phyloP scores from a whole-genome alignment of 2,797 vertebrate species.

The Hephaestus fuliginosus region DNA sequence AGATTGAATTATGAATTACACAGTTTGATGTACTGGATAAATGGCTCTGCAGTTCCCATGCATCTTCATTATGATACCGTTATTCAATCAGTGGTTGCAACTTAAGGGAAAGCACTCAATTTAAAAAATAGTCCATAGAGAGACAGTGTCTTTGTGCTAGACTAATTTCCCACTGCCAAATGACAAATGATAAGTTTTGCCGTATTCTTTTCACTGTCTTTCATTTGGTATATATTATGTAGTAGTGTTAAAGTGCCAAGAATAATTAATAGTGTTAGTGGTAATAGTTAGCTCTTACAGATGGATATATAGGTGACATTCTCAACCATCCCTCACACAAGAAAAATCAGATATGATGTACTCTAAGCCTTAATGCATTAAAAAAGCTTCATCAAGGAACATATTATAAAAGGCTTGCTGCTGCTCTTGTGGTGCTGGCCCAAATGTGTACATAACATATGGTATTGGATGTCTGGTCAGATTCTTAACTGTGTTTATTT shows the following conservation, averaged over 20 bases:
- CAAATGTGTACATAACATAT: too few species aligned
- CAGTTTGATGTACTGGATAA: conserved; percentile 79
- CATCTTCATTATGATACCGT: conserved; percentile 82
- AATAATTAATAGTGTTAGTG: conserved; percentile 28
- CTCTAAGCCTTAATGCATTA: conserved; percentile 6
- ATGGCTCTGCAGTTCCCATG: conserved; percentile 77
- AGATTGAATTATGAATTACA: conserved; percentile 84
- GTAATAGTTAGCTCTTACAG: conserved; percentile 33
- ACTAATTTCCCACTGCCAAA: conserved; percentile 64
- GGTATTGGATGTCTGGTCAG: background rate
- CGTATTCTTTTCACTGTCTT: conserved; percentile 29
- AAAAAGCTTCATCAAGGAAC: background rate
- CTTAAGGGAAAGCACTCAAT: conserved; percentile 76
- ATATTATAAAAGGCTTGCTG: background rate
- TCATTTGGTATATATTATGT: conserved; percentile 27
- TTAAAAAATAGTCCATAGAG: conserved; percentile 70
- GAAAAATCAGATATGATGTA: background rate
- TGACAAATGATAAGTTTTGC: conserved; percentile 61
- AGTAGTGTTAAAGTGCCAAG: background rate
- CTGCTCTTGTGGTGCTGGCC: background rate
- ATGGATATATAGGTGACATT: conserved; percentile 24
- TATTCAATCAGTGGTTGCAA: conserved; percentile 79
- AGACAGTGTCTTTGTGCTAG: conserved; percentile 59
- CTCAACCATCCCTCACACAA: conserved; percentile 8
- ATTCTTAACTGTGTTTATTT: background rate